Evolutionary conservation across 2,113 vertebrate genomes (phyloP).

Genomic region (Gavialis gangeticus): DNA sequence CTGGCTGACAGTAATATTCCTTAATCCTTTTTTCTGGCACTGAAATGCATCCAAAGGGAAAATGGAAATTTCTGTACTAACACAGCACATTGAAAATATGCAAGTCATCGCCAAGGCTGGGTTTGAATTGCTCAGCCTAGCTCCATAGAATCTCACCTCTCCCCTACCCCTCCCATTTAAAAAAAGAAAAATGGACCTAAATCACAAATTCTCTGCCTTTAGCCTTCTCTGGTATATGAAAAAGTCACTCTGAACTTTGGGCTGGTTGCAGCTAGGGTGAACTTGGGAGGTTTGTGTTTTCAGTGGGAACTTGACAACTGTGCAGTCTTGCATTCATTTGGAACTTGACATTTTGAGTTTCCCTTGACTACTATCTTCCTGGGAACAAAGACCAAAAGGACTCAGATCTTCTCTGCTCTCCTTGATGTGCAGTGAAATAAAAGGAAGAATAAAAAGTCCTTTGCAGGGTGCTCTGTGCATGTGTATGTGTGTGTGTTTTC

Average conservation of each 20-base stretch:
- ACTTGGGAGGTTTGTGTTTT: neutral
- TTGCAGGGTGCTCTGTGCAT: neutral
- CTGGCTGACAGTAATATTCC: neutral
- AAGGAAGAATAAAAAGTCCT: neutral
- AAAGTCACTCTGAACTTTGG: neutral
- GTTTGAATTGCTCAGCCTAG: neutral
- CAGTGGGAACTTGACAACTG: neutral
- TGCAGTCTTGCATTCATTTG: neutral
- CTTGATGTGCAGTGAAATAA: neutral
- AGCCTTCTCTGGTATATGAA: neutral
- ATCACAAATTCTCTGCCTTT: neutral
- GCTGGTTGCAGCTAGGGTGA: accelerated
- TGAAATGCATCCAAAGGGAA: neutral
- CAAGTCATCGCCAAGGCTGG: neutral
- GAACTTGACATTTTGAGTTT: neutral
- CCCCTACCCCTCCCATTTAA: neutral
- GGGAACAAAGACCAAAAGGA: neutral
- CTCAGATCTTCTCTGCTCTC: neutral
- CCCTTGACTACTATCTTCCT: neutral
- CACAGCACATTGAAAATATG: neutral
- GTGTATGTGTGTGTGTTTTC: neutral
- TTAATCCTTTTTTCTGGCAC: neutral
- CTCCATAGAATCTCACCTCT: neutral
- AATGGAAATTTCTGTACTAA: neutral
- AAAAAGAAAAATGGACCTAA: neutral